Evolutionary conservation across 1,140 invertebrate genomes (phyloP), one percentile per base, ranked within the genome.

Genomic region (Geopemphigus sp.): DNA sequence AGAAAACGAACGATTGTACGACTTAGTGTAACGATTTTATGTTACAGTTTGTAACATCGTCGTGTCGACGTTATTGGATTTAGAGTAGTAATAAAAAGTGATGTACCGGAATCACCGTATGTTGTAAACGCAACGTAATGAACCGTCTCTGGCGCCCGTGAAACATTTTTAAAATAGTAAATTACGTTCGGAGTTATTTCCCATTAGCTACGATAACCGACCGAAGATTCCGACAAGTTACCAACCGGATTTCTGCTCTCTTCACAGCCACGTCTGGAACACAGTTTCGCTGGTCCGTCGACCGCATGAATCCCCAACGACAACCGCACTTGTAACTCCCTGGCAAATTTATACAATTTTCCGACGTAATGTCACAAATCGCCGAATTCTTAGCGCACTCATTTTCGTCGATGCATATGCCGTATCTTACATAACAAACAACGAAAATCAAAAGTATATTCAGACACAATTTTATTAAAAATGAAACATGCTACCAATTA

Each of bases 321-420:
- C 89, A 90, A 45, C 86, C 81, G 82, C 89, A 90, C 61, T 83
- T 82, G 82, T 84, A 89, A 54, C 83, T 82, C 32, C 89, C 89
- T 4, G 87, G 86, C 29, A 88, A 81, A 85, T 91, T 91, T n/a
- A 90, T 56, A 82, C 90, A 91, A 66, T 83, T 84, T 83, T 90
- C 83, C 1, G 82, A 81, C 3, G 83, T 78, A 1, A 74, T 59
- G n/a, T 86, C 82, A 83, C 90, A 90, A 70, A 83, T 84, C 80
- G 89, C 84, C 5, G 74, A 76, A 14, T 83, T 84, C 15, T 80
- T 83, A 0, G 82, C 78, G 83, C 90, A 91, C 84, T 91, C 90
- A 83, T 91, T 87, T n/a, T 88, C 83, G 84, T 92, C 91, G 1
- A 90, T 82, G 81, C 90, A 91, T 24, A 89, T 84, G 17, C 89